These are phyloP conservation scores for Arrhamphus sclerolepis DNA, from an alignment of 2,797 vertebrate species.

Conservation along the genomic window DNA sequence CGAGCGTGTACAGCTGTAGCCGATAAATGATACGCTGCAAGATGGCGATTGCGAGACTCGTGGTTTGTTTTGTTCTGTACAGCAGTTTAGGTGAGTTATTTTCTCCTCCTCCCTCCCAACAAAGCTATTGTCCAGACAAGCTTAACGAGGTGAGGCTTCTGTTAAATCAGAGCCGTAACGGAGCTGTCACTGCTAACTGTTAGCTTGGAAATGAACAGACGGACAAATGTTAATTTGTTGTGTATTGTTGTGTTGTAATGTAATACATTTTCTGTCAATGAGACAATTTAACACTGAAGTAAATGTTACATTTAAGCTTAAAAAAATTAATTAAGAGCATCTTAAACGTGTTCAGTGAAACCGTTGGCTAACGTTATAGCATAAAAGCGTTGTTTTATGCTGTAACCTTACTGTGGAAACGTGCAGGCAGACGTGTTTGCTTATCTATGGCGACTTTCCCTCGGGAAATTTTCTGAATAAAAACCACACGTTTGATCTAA, in stretches of 20 bases:
- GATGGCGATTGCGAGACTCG: conserved; percentile 79
- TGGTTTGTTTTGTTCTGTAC: conserved; percentile 64
- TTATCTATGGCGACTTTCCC: neutral
- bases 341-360: neutral
- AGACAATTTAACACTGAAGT: neutral
- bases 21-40: conserved; percentile 71
- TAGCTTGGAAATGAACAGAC: conserved; percentile 46
- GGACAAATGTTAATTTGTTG: neutral
- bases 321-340: neutral
- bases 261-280: neutral
- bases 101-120: neutral
- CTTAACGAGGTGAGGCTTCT: conserved; percentile 8
- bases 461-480: conserved; percentile 4
- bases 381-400: neutral
- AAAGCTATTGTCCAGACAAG: neutral
- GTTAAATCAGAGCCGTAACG: conserved; percentile 23
- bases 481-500: conserved; percentile 11
- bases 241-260: neutral
- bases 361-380: neutral
- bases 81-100: conserved; percentile 74
- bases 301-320: neutral
- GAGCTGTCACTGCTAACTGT: conserved; percentile 33
- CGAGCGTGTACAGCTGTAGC: conserved; percentile 59
- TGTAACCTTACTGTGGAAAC: neutral
- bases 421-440: neutral